Conservation (phyloP, 2,888 invertebrate genomes). For the Mongoloraphidia duomilia region DNA sequence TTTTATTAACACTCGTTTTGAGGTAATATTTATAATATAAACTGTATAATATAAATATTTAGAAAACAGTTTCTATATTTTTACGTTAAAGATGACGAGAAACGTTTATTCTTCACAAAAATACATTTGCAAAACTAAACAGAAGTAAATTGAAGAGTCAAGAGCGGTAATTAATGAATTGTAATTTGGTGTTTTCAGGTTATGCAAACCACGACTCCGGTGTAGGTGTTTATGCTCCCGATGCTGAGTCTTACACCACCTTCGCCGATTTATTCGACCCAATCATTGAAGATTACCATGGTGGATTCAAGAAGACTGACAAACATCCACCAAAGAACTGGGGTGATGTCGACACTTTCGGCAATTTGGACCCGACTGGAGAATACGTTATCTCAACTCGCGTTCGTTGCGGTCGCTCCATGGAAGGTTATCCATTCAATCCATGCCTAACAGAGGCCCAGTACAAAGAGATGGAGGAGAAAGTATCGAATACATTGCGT, state of each 20-base stretch:
- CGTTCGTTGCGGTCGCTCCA: slow-evolving; percentile 88
- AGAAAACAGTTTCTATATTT: background rate
- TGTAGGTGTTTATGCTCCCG: slow-evolving; percentile 94
- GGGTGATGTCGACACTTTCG: slow-evolving; percentile 80
- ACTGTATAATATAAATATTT: background rate
- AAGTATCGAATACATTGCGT: slow-evolving; percentile 68
- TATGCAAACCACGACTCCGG: slow-evolving; percentile 93
- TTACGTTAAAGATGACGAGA: too few species aligned
- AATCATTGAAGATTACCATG: slow-evolving; percentile 95
- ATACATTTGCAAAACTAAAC: too few species aligned
- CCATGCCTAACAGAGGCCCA: slow-evolving; percentile 92
- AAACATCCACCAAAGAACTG: slow-evolving; percentile 90
- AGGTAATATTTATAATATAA: background rate
- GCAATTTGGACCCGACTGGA: slow-evolving; percentile 82
- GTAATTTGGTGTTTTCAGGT: slow-evolving; percentile 37
- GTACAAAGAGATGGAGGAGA: slow-evolving; percentile 94
- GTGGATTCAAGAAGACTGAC: slow-evolving; percentile 86
- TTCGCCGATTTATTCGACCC: slow-evolving; percentile 92
- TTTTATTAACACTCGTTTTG: background rate
- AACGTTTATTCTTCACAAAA: too few species aligned
- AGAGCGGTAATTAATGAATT: background rate
- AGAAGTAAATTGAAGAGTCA: too few species aligned
- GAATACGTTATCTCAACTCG: slow-evolving; percentile 91
- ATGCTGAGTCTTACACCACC: slow-evolving; percentile 86
- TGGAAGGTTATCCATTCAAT: slow-evolving; percentile 95